phyloP scores from a whole-genome alignment of 2,113 vertebrate genomes.

The Pterocles orientalis region DNA sequence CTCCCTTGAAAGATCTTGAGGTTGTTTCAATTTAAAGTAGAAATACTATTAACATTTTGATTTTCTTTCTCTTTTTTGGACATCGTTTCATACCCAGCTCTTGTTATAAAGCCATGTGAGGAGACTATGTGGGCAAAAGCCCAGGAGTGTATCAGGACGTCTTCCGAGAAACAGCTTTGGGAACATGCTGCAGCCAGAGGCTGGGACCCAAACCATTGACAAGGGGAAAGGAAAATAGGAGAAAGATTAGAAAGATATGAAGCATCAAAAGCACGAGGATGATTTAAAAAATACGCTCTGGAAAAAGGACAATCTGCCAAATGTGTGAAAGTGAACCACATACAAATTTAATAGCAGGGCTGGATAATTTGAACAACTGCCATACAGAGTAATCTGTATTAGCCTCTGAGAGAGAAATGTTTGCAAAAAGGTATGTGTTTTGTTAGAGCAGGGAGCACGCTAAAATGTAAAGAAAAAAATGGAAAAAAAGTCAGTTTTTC shows the following conservation, averaged over 20 bases:
- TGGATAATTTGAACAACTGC: neutral
- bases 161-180: neutral
- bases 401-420: neutral
- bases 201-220: neutral
- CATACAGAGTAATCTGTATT: neutral
- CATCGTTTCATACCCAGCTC: neutral
- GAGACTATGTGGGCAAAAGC: neutral
- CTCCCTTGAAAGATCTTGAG: neutral
- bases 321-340: neutral
- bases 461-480: neutral
- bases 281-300: slow-evolving; percentile 10
- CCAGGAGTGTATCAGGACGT: neutral
- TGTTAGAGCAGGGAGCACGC: neutral
- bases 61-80: neutral
- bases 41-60: neutral
- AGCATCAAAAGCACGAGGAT: neutral
- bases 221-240: neutral
- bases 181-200: neutral
- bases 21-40: neutral
- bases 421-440: neutral
- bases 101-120: neutral
- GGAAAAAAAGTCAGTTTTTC: neutral
- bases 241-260: neutral
- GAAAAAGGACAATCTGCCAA: slow-evolving; percentile 23
- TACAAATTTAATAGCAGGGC: neutral